Base-by-base conservation (phyloP, 1,140 invertebrate genomes). In the Zaprionus capensis region DNA sequence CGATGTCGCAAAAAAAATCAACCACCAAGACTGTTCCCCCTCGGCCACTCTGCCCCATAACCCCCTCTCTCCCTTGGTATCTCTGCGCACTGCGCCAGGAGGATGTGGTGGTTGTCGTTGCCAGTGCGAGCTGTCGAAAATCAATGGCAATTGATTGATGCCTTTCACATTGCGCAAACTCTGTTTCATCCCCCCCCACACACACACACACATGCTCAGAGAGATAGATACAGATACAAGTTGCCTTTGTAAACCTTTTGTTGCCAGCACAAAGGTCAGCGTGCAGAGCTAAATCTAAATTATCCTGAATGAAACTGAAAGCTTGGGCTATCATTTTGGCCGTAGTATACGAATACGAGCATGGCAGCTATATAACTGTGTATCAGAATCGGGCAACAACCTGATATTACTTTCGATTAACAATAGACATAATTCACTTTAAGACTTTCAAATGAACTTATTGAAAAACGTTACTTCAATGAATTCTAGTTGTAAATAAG, bases 111-210 rank as follows among this genome's bases (percentile, higher is more conserved):
- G 44, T 20, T 46, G 58, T 6, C 14, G 38, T n/a, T 76, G 75
- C 55, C 59, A 31, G 55, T 38, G 38, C 20, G 9, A 34, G 49
- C 44, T 46, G 41, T 44, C 53, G 67, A 80, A 86, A 86, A 87
- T 86, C 83, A 86, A 86, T 86, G 62, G 44, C 70, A 69, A 80
- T 86, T 78, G 79, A 55, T 71, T 26, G 73, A 69, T 73, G 81
- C 80, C 46, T 78, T 71, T 46, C 55, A 71, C 76, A 61, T 56
- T 86, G 84, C 83, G 84, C 83, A 87, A 70, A 88, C 83, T 86
- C 84, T 51, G 63, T 46, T 51, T 77, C 63, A 46, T 67, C 62
- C 24, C 5, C 64, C 58, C 36, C 64, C 53, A 71, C n/a, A 38
- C 51, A 64, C 38, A 41, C 5, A 69, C n/a, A 61, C 20, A 24